These are phyloP conservation scores for Enteromius viviparus DNA, from an alignment of 2,797 vertebrate species.

Conservation along the genomic window DNA sequence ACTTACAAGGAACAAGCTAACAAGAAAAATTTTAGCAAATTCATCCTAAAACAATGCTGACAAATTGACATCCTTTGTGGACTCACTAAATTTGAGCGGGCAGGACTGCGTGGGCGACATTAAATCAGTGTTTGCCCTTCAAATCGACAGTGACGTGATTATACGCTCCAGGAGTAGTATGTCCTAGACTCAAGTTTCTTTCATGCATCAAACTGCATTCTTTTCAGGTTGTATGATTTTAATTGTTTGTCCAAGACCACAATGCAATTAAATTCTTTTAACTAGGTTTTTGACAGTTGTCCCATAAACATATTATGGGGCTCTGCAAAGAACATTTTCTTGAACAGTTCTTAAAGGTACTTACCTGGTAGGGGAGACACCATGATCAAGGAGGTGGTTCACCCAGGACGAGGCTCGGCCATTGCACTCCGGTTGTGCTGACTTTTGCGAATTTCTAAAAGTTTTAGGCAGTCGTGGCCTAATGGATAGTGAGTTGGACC, in stretches of 20 bases:
- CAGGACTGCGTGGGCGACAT: constrained; percentile 29
- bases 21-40: constrained; percentile 2
- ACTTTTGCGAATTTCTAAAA: too few relatives aligned
- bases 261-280: background rate
- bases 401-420: too few relatives aligned
- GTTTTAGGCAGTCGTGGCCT: too few relatives aligned
- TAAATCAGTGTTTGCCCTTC: constrained; percentile 45
- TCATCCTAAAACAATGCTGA: constrained; percentile 4
- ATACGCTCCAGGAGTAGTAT: constrained; percentile 15
- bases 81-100: constrained; percentile 28
- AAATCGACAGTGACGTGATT: constrained; percentile 12
- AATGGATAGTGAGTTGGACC: too few relatives aligned
- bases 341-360: background rate
- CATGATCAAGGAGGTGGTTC: too few relatives aligned
- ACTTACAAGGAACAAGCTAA: background rate
- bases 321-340: background rate
- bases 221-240: background rate
- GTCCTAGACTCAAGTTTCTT: constrained; percentile 21
- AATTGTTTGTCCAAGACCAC: background rate
- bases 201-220: constrained; percentile 4
- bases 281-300: background rate
- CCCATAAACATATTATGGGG: background rate
- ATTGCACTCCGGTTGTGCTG: too few relatives aligned
- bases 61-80: background rate
- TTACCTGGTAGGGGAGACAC: too few relatives aligned